Evolutionary conservation across 2,113 vertebrate genomes (phyloP).

Genomic region (Eidolon helvum): DNA sequence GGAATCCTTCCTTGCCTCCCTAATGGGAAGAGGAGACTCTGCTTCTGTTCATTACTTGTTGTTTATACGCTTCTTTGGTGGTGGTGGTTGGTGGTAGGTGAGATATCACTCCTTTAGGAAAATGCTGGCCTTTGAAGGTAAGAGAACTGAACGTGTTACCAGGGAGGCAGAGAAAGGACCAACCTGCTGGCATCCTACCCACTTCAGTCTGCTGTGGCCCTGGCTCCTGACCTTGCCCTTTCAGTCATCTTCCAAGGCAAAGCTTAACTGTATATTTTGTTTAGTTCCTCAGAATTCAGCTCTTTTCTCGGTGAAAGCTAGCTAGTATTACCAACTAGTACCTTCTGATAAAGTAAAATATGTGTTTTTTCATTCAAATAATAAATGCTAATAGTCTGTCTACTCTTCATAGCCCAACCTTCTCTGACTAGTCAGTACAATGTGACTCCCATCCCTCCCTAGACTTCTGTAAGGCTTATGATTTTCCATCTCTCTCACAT

Average conservation of each 20-base stretch:
- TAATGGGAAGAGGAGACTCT: background rate
- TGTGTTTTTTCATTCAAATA: background rate
- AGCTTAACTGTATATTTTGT: background rate
- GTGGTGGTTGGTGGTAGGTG: too few species aligned
- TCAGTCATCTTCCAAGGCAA: background rate
- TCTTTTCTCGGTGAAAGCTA: background rate
- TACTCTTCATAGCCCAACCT: background rate
- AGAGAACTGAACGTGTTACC: rapidly evolving
- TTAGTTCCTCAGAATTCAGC: background rate
- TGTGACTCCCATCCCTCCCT: background rate
- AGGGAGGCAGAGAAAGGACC: background rate
- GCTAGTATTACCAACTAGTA: background rate
- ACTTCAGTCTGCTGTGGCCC: background rate
- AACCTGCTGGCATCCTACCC: rapidly evolving
- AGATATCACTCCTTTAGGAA: background rate
- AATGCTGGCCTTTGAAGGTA: background rate
- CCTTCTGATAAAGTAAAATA: background rate
- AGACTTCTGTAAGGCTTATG: background rate
- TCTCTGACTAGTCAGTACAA: background rate
- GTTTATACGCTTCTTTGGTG: background rate
- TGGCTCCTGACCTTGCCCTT: background rate
- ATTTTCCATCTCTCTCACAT: background rate
- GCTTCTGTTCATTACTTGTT: background rate
- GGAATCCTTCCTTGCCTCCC: background rate
- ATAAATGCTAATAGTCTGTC: background rate